A percentile compares a stretch with the other conserved stretches of the same genome.
phyloP scores from a whole-genome alignment of 2,113 vertebrate genomes.

The Progne subis region DNA sequence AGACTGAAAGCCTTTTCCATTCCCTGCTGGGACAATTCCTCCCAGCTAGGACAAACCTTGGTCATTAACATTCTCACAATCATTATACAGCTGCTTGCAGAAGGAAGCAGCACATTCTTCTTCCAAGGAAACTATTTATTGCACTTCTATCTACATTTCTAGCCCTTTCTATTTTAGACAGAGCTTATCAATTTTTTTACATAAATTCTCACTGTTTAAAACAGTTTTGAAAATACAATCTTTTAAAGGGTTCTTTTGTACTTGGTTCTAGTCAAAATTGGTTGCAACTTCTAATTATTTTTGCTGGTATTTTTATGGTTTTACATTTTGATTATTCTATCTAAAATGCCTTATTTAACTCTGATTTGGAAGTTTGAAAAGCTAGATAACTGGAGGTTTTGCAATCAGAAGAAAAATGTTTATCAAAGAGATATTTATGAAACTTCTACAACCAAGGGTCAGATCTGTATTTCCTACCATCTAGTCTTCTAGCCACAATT shows the following conservation, averaged over 20 bases:
- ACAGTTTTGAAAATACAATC: not conserved
- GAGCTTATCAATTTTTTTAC: not conserved
- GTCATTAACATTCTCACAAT: not conserved
- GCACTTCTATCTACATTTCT: not conserved
- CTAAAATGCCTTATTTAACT: not conserved
- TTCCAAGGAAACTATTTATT: not conserved
- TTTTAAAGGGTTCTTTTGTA: accelerated
- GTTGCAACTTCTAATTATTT: not conserved
- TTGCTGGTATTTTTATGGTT: not conserved
- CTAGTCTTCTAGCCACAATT: not conserved
- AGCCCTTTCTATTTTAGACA: not conserved
- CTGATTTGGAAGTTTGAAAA: not conserved
- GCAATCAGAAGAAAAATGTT: not conserved
- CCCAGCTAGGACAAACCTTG: accelerated
- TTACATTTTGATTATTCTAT: not conserved
- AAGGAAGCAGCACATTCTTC: not conserved
- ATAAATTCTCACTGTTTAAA: not conserved
- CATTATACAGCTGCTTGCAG: not conserved
- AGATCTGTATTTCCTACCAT: constrained; percentile 20
- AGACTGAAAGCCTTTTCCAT: not conserved
- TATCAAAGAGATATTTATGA: not conserved
- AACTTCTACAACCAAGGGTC: not conserved
- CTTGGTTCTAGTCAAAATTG: not conserved
- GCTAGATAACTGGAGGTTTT: accelerated
- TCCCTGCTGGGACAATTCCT: not conserved